Evolutionary conservation across 2,113 vertebrate genomes (phyloP).

Genomic region (Emydura subglobosa): DNA sequence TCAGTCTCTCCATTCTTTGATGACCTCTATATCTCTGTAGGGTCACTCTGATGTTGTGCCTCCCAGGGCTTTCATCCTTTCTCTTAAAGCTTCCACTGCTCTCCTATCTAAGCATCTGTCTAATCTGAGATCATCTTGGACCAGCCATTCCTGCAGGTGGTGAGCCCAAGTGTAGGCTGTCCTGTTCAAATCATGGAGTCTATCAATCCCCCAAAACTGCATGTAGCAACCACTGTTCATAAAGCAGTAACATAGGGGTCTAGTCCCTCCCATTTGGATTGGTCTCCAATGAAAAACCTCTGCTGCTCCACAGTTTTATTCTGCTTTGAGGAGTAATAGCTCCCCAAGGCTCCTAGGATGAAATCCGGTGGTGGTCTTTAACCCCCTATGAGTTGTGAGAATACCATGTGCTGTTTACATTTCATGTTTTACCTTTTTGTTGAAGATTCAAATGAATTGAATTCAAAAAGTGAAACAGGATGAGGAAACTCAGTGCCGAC

Average conservation of each 20-base stretch:
- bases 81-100: neutral
- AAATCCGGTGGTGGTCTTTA: neutral
- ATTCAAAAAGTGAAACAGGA: neutral
- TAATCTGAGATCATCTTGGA: neutral
- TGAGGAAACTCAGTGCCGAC: neutral
- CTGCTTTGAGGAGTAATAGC: neutral
- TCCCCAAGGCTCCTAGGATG: neutral
- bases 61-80: neutral
- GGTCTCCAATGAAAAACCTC: too few relatives aligned
- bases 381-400: neutral
- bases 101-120: neutral
- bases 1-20: neutral
- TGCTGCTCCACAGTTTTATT: neutral
- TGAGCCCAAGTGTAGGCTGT: too few relatives aligned
- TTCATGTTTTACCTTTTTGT: neutral
- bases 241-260: too few relatives aligned
- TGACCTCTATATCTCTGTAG: neutral
- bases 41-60: neutral
- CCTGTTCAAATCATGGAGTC: too few relatives aligned
- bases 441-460: accelerated
- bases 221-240: too few relatives aligned
- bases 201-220: too few relatives aligned
- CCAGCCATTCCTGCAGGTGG: too few relatives aligned
- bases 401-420: neutral
- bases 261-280: too few relatives aligned